Percentiles rank a stretch among this genome's conserved stretches.
These are phyloP conservation scores for Bradypodion pumilum DNA, from an alignment of 2,797 vertebrate genomes.

Conservation along the genomic window DNA sequence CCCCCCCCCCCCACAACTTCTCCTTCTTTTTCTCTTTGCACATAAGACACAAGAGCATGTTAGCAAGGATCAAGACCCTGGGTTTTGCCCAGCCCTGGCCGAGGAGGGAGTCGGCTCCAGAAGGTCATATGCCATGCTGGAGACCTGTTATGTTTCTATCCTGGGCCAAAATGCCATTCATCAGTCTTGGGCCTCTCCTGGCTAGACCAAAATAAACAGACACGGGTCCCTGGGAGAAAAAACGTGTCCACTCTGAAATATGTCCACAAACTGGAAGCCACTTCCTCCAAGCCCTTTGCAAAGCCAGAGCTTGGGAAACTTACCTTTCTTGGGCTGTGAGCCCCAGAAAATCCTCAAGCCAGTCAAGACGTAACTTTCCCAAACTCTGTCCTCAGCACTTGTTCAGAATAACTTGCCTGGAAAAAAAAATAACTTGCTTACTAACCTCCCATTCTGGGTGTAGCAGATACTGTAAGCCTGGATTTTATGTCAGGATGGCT, in stretches of 20 bases:
- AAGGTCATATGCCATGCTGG: rapidly evolving
- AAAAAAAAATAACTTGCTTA: background rate
- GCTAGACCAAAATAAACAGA: background rate
- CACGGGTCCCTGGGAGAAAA: background rate
- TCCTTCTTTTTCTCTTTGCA: background rate
- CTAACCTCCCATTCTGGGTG: background rate
- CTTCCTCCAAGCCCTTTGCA: background rate
- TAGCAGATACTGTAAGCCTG: background rate
- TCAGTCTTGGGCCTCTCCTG: background rate
- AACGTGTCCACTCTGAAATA: background rate
- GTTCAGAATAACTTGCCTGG: background rate
- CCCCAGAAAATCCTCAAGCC: background rate
- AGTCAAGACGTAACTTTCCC: background rate
- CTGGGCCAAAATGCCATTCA: background rate
- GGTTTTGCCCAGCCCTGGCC: background rate
- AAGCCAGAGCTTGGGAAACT: too few species aligned
- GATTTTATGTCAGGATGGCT: background rate
- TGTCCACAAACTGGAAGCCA: background rate
- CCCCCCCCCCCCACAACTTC: background rate
- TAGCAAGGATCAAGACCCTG: background rate
- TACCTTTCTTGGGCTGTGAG: too few species aligned
- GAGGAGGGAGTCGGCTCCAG: background rate
- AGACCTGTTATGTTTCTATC: background rate
- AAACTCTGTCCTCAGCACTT: background rate
- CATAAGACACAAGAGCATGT: background rate